Evolutionary conservation across 2,888 invertebrate species (phyloP), one percentile per base, ranked within the genome.

Genomic region (Dicyrtoma fusca): DNA sequence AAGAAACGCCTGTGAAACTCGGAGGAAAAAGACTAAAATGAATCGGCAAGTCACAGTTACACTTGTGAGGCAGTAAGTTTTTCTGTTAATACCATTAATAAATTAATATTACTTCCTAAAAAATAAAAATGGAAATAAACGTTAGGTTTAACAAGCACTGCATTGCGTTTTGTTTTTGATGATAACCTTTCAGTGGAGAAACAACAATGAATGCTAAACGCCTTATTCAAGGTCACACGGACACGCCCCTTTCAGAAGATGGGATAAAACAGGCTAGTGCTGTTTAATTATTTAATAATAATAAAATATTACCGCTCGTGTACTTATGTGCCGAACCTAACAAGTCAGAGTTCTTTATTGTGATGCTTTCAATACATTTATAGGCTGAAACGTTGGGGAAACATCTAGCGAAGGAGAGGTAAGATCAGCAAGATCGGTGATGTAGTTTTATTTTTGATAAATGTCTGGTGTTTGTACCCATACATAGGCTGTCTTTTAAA

Each of bases 151-250:
- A n/a, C n/a, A n/a, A n/a, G n/a, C n/a, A n/a, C n/a, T n/a, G n/a
- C n/a, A n/a, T n/a, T n/a, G n/a, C n/a, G n/a, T n/a, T n/a, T n/a
- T n/a, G n/a, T n/a, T 8, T 34, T 34, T 34, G 8, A 34, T 34
- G 34, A 5, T 3, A 34, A 49, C 4, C n/a, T 61, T 72, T 11
- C 23, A 79, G 79, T 73, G 79, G 79, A 11, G 78, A 79, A 61
- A 79, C 79, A 4, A 51, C 53, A 2, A 62, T 75, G 47, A 79
- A 79, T 68, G 71, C 64, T 14, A 64, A 77, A 34, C 44, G 74
- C 1, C 68, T 78, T n/a, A 42, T 79, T 26, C 79, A 79, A 59
- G 79, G 79, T n/a, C 77, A 77, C 17, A 72, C 77, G 6, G 77
- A 79, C 55, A 53, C 65, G 17, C 68, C 75, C 1, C 62, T 79